Evolutionary conservation across 2,113 vertebrate species (phyloP), one percentile per base, ranked within the genome.

Genomic region (Strix aluco): DNA sequence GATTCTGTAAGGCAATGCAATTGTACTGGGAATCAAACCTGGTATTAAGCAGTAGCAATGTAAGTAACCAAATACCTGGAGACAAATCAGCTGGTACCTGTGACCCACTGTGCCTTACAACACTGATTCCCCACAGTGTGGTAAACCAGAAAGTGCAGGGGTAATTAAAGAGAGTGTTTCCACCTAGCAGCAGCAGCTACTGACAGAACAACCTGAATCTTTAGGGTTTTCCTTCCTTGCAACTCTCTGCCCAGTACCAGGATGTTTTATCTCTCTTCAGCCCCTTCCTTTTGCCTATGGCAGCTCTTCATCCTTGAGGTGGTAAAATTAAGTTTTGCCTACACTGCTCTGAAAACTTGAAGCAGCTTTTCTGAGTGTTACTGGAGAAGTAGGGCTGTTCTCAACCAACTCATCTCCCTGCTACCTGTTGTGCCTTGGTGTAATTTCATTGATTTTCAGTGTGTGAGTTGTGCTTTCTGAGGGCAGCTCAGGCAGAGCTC

Each of bases 351-450:
- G 34, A 63, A 77, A 92, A 62, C 10, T 20, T 72, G 19, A 58
- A 74, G n/a, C 10, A 77, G 9, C 14, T 65, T 67, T 89, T 75
- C 29, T 87, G 44, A 54, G 46, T 65, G 34, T 30, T 55, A 34
- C 14, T 55, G n/a, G 46, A 38, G 29, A 88, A 83, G 47, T 11
- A 38, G 9, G 2, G 10, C 5, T 1, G 0, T 42, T 62, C 58
- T 83, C 1, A 0, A n/a, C 30, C 1, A 2, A 55, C 22, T 25
- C 1, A 0, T 40, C 27, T 71, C 6, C 38, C 61, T 51, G 34
- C 74, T 79, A 57, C 14, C 30, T 59, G 19, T 47, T 67, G 38
- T 3, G 2, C 4, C 11, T 58, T 63, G 19, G 34, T 46, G 19
- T 58, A 40, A 65, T 69, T 69, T 69, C 12, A 78, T 11, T 55